These are phyloP conservation scores for Calephelis virginiensis DNA, from an alignment of 1,140 invertebrate species.

Conservation along the genomic window DNA sequence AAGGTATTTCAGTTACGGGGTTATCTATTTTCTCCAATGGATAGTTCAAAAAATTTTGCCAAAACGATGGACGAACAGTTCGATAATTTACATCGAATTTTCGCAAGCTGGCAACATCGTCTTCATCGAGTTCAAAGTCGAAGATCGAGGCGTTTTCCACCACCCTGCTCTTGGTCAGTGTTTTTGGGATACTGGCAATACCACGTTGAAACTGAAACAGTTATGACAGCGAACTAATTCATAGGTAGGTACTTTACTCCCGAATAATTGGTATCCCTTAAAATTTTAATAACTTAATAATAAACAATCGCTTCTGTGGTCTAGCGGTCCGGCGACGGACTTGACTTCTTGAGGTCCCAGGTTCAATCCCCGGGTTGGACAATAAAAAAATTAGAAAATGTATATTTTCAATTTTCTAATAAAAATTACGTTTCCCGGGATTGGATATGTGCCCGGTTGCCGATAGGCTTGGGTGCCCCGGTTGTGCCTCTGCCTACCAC, in stretches of 20 bases:
- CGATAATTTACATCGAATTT: constrained; percentile 52
- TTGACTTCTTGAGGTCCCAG: no score
- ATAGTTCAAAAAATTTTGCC: constrained; percentile 49
- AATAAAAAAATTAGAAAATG: no score
- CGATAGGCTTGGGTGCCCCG: no score
- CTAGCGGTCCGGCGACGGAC: no score
- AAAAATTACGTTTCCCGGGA: no score
- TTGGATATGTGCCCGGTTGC: no score
- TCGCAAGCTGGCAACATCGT: constrained; percentile 78
- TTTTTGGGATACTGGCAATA: constrained; percentile 87
- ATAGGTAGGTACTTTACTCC: not conserved
- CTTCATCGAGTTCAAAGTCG: constrained; percentile 82
- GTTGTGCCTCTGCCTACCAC: no score
- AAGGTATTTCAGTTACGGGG: constrained; percentile 36
- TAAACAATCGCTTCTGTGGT: no score
- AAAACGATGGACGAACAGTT: constrained; percentile 42
- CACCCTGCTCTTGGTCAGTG: constrained; percentile 84
- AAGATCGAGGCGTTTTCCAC: constrained; percentile 85
- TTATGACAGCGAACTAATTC: constrained; percentile 7
- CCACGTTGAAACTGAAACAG: constrained; percentile 82
- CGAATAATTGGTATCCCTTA: no score
- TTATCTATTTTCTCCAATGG: constrained; percentile 50
- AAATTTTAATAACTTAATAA: no score
- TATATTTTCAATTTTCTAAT: no score
- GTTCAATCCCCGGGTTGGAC: no score